These are phyloP conservation scores for Agrochola litura DNA, from an alignment of 2,888 invertebrate genomes.

Conservation along the genomic window DNA sequence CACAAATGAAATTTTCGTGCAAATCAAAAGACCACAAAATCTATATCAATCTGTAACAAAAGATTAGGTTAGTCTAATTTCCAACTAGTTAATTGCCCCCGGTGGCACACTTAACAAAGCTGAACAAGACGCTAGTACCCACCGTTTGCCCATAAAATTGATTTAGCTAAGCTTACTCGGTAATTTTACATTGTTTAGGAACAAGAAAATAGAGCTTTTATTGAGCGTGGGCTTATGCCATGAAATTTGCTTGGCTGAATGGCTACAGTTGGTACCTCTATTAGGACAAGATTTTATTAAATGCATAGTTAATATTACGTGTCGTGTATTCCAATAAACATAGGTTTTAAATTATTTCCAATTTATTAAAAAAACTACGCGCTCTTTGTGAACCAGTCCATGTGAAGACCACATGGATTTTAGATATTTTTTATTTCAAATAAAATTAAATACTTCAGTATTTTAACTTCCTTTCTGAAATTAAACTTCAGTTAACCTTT, in stretches of 20 bases:
- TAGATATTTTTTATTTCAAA: too few relatives aligned
- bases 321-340: not conserved
- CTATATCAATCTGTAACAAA: slow-evolving; percentile 26
- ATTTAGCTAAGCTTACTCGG: slow-evolving; percentile 53
- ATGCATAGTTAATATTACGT: not conserved
- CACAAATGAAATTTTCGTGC: slow-evolving; percentile 3
- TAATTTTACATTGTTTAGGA: slow-evolving; percentile 55
- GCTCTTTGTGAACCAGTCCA: not conserved
- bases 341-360: too few relatives aligned
- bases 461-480: not conserved
- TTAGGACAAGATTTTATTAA: not conserved
- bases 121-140: slow-evolving; percentile 49
- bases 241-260: slow-evolving; percentile 1
- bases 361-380: not conserved
- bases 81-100: slow-evolving; percentile 47
- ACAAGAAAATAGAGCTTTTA: slow-evolving; percentile 52
- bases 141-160: slow-evolving; percentile 59
- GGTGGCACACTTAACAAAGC: slow-evolving; percentile 47
- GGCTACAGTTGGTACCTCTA: not conserved
- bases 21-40: slow-evolving; percentile 10
- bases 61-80: slow-evolving; percentile 43
- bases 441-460: not conserved
- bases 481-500: not conserved
- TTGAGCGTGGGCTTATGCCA: slow-evolving; percentile 13
- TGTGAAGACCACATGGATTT: not conserved